Conservation (phyloP, 1,140 invertebrate species). For the Parapsyche elsis region DNA sequence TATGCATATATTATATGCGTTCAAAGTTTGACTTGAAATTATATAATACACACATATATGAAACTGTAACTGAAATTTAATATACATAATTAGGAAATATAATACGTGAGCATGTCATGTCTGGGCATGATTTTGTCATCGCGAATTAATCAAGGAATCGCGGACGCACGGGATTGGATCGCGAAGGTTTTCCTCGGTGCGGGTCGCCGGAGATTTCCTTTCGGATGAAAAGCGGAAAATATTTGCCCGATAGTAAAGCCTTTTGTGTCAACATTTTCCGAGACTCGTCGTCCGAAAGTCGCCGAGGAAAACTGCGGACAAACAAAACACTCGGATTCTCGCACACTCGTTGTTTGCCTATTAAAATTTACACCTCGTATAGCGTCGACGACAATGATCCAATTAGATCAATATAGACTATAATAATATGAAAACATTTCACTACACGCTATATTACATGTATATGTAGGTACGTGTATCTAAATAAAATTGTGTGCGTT, state of each 20-base stretch:
- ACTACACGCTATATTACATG: too few relatives aligned
- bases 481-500: background rate
- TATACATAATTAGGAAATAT: too few relatives aligned
- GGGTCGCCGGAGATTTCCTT: constrained; percentile 1
- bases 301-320: constrained; percentile 9
- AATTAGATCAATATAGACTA: too few relatives aligned
- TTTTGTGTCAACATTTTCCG: constrained; percentile 27
- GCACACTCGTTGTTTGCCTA: constrained; percentile 9
- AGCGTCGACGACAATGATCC: too few relatives aligned
- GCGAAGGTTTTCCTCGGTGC: background rate
- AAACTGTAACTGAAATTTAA: too few relatives aligned
- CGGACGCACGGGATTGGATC: background rate
- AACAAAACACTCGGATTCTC: constrained; percentile 10
- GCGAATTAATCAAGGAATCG: background rate
- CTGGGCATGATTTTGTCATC: background rate
- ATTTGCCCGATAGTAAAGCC: background rate
- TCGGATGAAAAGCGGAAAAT: constrained; percentile 14
- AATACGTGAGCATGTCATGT: too few relatives aligned
- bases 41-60: too few relatives aligned
- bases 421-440: too few relatives aligned
- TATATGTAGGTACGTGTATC: background rate
- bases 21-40: too few relatives aligned
- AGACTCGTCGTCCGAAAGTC: background rate
- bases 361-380: constrained; percentile 2
- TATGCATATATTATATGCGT: too few relatives aligned